Evolutionary conservation across 2,113 vertebrate species (phyloP), one percentile per base, ranked within the genome.

Genomic region (Alouatta palliata): DNA sequence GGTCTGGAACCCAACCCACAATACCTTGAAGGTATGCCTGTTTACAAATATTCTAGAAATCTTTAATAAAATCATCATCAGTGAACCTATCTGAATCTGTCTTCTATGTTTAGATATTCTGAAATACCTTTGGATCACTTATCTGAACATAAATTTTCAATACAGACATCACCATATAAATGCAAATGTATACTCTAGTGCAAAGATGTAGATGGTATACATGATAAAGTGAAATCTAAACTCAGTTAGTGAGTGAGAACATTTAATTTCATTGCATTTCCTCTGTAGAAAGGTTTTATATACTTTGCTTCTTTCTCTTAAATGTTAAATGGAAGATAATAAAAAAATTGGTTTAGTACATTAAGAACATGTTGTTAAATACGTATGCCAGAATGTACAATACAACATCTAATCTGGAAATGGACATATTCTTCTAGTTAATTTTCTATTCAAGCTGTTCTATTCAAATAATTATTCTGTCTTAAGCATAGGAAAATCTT

Each of bases 351-450:
- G 23, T 77, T 96, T 96, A 75, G n/a, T 95, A 80, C 71, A 87
- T 91, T 97, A 90, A 87, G 84, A 45, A 98, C n/a, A 87, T 95
- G 79, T 91, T 96, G 64, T 83, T 97, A 93, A 96, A 97, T 94
- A 95, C 76, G 52, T 75, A 87, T 95, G 75, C 40, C 68, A 94
- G 47, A 81, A 92, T 80, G 30, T 64, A 96, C 76, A 95, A 88
- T 96, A 87, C 70, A 87, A 76, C 80, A 88, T 94, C 35, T 83
- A 96, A 87, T 95, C 56, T 87, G 66, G 95, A 93, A 98, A 88
- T 90, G 71, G 94, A 95, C 76, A 95, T 96, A 96, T 58, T 97
- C 49, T 91, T 96, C 87, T 75, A 86, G 58, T 83, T 97, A 98
- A 97, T 97, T 96, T 97, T 87, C 61, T 90, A 95, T 96, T 97